Conservation (phyloP, 2,797 vertebrate genomes). For the Meriones psammophilus region DNA sequence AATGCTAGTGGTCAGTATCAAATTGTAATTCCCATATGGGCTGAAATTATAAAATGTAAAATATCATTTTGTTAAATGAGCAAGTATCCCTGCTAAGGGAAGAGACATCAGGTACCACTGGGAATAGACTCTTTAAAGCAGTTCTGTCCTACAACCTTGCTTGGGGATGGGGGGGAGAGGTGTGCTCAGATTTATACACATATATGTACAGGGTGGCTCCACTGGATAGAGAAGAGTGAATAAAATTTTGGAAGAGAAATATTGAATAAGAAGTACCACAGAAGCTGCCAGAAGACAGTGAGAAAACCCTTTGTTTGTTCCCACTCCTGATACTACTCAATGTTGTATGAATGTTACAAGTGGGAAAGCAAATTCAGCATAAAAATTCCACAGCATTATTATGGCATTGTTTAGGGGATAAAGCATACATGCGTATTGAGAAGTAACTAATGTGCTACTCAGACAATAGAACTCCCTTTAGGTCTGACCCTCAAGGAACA, state of each 20-base stretch:
- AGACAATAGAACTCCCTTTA: neutral
- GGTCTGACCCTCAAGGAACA: neutral
- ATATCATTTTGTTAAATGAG: slow-evolving; percentile 41
- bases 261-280: neutral
- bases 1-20: neutral
- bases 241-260: neutral
- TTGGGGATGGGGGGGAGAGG: neutral
- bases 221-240: neutral
- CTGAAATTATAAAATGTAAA: slow-evolving; percentile 34
- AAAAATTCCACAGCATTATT: neutral
- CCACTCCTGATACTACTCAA: neutral
- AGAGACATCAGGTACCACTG: slow-evolving; percentile 1
- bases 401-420: too few relatives aligned
- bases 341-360: neutral
- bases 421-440: neutral
- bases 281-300: neutral
- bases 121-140: slow-evolving; percentile 5
- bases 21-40: neutral
- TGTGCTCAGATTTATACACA: neutral
- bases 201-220: neutral
- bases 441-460: neutral
- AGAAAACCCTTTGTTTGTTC: slow-evolving; percentile 9
- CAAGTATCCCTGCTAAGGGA: neutral
- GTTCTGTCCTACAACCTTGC: neutral
- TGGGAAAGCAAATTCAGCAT: neutral